A percentile compares a stretch with the other conserved stretches of the same genome.
Evolutionary conservation across 1,140 invertebrate species (phyloP).

Genomic region (Batillaria attramentaria): DNA sequence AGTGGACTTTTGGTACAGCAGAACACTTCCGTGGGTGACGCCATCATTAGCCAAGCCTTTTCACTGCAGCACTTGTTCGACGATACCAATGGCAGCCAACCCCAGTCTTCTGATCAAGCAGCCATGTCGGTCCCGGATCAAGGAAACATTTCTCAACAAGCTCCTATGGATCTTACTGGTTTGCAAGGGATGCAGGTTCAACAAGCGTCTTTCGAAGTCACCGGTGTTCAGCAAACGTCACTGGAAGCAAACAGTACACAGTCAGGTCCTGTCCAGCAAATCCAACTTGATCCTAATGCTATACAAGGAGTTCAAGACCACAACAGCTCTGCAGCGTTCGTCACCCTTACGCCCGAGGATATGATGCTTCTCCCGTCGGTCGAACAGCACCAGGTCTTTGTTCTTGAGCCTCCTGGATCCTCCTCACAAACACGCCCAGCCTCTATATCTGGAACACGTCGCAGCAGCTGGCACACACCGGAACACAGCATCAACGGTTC

Average conservation of each 20-base stretch:
- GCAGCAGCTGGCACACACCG: slow-evolving; percentile 30
- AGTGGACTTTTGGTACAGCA: background rate
- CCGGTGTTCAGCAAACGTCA: too few relatives aligned
- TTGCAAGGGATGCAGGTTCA: too few relatives aligned
- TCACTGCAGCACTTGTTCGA: slow-evolving; percentile 17
- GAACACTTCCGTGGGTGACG: background rate
- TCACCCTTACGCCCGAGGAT: slow-evolving; percentile 11
- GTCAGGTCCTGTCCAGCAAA: slow-evolving; percentile 5
- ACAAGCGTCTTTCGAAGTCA: too few relatives aligned
- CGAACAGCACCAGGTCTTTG: slow-evolving; percentile 27
- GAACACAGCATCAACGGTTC: slow-evolving; percentile 22
- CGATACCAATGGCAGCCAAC: background rate
- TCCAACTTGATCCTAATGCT: too few relatives aligned
- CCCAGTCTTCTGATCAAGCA: background rate
- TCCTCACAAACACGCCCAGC: background rate
- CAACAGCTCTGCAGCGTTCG: background rate
- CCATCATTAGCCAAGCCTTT: background rate
- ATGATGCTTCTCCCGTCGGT: background rate
- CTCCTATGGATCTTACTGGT: background rate
- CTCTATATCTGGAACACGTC: too few relatives aligned
- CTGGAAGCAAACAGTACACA: too few relatives aligned
- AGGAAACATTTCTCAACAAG: background rate
- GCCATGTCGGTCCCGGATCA: background rate
- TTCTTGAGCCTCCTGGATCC: background rate
- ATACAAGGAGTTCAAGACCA: too few relatives aligned